A percentile compares a stretch with the other conserved stretches of the same genome.
Evolutionary conservation across 2,113 vertebrate genomes (phyloP).

Genomic region (Carassius carassius): DNA sequence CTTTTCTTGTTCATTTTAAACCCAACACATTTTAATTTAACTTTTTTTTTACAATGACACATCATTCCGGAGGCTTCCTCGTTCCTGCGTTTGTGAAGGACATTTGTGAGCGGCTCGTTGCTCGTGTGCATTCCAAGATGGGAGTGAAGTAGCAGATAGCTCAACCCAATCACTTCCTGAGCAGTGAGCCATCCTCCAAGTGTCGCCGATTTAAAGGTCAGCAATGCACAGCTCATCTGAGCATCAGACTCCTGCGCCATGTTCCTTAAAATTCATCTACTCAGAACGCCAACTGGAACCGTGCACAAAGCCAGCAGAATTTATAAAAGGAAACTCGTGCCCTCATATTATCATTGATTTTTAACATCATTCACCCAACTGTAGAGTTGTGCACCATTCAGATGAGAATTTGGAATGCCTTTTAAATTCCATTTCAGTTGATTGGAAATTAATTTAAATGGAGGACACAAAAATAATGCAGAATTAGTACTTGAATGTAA

Average conservation of each 20-base stretch:
- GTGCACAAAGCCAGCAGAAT: conserved; percentile 59
- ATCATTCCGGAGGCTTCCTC: background rate
- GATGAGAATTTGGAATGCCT: background rate
- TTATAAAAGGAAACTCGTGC: conserved; percentile 49
- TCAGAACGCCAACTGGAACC: conserved; percentile 60
- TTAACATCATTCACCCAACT: conserved; percentile 65
- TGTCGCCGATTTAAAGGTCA: conserved; percentile 76
- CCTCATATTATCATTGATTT: conserved; percentile 75
- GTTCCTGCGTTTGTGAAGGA: background rate
- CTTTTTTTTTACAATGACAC: conserved; percentile 22
- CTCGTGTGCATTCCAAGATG: conserved; percentile 50
- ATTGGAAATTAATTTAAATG: background rate
- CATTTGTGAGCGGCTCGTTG: conserved; percentile 14
- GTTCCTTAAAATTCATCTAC: conserved; percentile 67
- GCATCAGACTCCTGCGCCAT: conserved; percentile 60
- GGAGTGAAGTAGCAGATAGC: conserved; percentile 51
- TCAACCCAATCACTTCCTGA: conserved; percentile 59
- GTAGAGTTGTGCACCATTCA: background rate
- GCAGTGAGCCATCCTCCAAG: conserved; percentile 67
- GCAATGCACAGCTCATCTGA: conserved; percentile 61
- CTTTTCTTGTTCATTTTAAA: conserved; percentile 39
- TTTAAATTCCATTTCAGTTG: background rate
- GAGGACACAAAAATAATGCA: background rate
- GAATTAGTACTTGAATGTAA: background rate
- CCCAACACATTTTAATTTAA: conserved; percentile 3